Evolutionary conservation across 2,113 vertebrate species (phyloP), one percentile per base, ranked within the genome.

Genomic region (Notarius quadriscutis): DNA sequence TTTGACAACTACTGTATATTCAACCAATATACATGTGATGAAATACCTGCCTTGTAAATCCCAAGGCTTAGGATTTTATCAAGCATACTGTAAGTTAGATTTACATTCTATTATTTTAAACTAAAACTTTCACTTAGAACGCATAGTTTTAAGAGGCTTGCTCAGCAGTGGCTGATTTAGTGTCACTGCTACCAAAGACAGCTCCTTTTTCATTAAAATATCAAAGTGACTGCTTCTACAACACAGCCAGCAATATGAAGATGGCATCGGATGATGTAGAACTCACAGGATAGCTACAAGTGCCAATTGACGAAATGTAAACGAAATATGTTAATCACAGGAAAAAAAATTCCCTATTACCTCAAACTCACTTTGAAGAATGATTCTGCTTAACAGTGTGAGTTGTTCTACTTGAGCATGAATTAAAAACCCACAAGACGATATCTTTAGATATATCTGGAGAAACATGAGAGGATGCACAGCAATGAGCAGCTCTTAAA

Each of bases 401-500:
- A 55, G 75, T 12, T 6, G 2, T 3, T n/a, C n/a, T 77, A 4
- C 20, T n/a, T 15, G 2, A 50, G 51, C 25, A 5, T 10, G 3
- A 48, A 12, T 74, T 22, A 20, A 74, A 74, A 48, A 5, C 71
- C 71, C 41, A 50, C 71, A 74, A 74, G 17, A 18, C 51, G 55
- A 25, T 53, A 55, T 55, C 25, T 55, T 30, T 30, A 51, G 51
- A 3, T 97, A 0, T 98, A 99, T 93, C 93, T 99, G 9, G 99
- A 98, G 95, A 95, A 99, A 89, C 97, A 99, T 0, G 98, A 99
- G 92, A 86, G 97, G 48, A 97, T 99, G 27, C 98, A 99, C 94
- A 99, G 98, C 93, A 99, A 99, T 30, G 98, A 99, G 93, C 94
- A 97, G 72, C 98, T 98, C 0, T 99, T 99, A 20, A 97, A 96